Evolutionary conservation across 2,113 vertebrate genomes (phyloP).

Genomic region (Hippocampus guttulatus): DNA sequence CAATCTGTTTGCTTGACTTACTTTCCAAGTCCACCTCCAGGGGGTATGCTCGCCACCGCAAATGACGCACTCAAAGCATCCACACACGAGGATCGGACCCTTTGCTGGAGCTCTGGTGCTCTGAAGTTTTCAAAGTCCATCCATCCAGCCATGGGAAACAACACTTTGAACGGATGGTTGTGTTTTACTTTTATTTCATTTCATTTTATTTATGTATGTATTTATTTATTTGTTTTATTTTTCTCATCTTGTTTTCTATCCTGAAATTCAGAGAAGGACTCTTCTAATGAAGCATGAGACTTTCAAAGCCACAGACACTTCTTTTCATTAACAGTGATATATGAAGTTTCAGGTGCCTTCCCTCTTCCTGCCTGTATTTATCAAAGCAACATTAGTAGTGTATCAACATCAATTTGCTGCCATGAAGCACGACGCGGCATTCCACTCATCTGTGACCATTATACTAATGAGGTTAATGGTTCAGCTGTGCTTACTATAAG

Average conservation of each 20-base stretch:
- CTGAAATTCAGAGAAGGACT: constrained; percentile 12
- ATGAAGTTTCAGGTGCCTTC: constrained; percentile 52
- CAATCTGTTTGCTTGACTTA: no score
- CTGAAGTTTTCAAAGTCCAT: no score
- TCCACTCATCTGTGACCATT: constrained; percentile 73
- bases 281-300: constrained; percentile 29
- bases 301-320: constrained; percentile 45
- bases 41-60: no score
- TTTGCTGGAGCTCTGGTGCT: no score
- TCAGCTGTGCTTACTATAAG: constrained; percentile 73
- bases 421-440: constrained; percentile 68
- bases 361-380: constrained; percentile 63
- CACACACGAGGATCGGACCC: no score
- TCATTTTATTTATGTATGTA: no score
- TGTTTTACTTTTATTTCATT: no score
- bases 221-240: neutral
- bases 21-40: no score
- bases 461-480: constrained; percentile 75
- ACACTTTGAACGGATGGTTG: neutral
- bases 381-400: constrained; percentile 70
- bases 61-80: no score
- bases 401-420: constrained; percentile 74
- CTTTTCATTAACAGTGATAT: constrained; percentile 62
- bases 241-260: neutral
- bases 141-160: no score